A percentile compares a stretch with the other conserved stretches of the same genome.
These are phyloP conservation scores for Hydropotes inermis DNA, from an alignment of 2,113 vertebrate genomes.

Conservation along the genomic window DNA sequence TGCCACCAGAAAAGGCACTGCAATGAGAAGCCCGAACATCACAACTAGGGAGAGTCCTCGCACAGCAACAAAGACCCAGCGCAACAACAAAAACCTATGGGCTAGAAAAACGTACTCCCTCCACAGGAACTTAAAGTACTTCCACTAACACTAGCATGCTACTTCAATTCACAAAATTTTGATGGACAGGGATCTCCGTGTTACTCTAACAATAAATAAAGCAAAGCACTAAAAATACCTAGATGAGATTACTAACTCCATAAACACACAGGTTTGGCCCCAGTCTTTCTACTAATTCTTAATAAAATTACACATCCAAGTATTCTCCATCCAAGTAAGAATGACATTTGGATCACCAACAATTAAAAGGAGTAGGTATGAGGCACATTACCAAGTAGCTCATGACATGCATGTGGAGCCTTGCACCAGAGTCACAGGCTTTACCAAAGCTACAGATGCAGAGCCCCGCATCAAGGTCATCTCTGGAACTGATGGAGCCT, in stretches of 20 bases:
- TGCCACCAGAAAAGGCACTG: neutral
- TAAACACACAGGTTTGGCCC: neutral
- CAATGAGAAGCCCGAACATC: neutral
- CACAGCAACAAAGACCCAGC: neutral
- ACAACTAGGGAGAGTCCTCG: neutral
- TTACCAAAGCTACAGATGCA: neutral
- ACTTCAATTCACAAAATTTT: neutral
- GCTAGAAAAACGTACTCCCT: neutral
- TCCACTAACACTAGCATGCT: neutral
- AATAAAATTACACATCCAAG: neutral
- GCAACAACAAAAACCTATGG: neutral
- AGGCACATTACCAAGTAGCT: neutral
- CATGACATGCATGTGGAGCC: neutral
- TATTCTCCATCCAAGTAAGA: neutral
- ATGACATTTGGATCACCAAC: neutral
- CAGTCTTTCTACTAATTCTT: neutral
- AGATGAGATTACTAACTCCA: neutral
- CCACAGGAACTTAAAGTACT: neutral
- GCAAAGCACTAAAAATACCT: neutral
- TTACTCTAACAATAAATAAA: neutral
- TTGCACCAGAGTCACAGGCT: neutral
- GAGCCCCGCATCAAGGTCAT: neutral
- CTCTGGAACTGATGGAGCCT: neutral
- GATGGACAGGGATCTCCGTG: neutral
- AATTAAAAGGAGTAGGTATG: neutral